Evolutionary conservation across 2,888 invertebrate genomes (phyloP), one percentile per base, ranked within the genome.

Genomic region (Sisyra nigra): DNA sequence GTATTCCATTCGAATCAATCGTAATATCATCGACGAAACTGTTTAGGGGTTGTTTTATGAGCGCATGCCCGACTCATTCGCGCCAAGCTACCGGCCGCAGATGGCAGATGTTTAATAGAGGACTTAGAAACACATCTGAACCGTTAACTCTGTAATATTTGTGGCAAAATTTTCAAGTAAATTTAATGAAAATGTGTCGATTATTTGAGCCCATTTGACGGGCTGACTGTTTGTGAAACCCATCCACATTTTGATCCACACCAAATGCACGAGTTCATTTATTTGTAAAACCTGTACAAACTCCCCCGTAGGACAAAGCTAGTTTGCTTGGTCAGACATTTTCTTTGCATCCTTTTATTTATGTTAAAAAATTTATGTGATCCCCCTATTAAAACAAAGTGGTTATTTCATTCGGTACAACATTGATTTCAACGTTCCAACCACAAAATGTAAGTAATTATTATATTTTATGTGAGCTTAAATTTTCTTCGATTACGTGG

Each of bases 31-130:
- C 7, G 7, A 24, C 7, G 3, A 24, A 7, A 24, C 3, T 5
- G 7, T 24, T 24, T 24, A 19, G 47, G 50, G 45, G 48, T 48
- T 42, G 42, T 38, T 43, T 40, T 48, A 52, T 33, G 19, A n/a
- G 31, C 58, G 58, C 59, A 53, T 49, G 58, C 61, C 61, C 52
- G 10, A 52, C 45, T 48, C 50, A 52, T 63, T 61, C 61, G 62
- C 64, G 64, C 63, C 62, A 63, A 63, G 53, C 58, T 60, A 60
- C 59, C 57, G 61, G 60, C 60, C 45, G 60, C 62, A 62, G 61
- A 62, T 63, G 61, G 63, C 62, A 63, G 62, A 64, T 64, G 64
- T 63, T 63, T 64, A 61, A 60, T 61, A 61, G 43, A 38, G 31
- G 31, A 17, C 37, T 30, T 19, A 38, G 35, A 43, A 38, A 18